phyloP scores from a whole-genome alignment of 2,888 invertebrate genomes.

The Hemaris fuciformis region DNA sequence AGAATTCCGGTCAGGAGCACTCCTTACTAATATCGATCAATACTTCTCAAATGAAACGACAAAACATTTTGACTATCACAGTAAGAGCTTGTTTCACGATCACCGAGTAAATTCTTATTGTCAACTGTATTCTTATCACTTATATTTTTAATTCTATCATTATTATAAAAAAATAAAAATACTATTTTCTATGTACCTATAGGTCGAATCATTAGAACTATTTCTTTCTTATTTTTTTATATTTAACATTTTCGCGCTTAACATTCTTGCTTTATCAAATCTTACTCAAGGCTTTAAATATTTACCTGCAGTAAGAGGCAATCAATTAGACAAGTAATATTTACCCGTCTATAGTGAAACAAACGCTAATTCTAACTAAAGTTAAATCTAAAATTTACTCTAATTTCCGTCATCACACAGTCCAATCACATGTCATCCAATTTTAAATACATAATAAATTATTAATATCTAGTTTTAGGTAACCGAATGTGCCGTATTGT shows the following conservation, averaged over 20 bases:
- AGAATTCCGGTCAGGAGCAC: background rate
- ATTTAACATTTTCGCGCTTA: too few species aligned
- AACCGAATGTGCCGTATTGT: constrained; percentile 3
- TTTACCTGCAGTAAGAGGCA: too few species aligned
- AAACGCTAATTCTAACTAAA: background rate
- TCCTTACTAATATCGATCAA: background rate
- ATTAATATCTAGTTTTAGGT: constrained; percentile 7
- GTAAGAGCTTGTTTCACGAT: background rate
- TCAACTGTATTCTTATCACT: background rate
- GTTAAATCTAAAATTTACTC: background rate
- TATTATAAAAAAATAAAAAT: too few species aligned
- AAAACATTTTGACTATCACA: constrained; percentile 1
- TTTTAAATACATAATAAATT: constrained; percentile 5
- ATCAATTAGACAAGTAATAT: background rate
- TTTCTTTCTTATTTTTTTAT: too few species aligned
- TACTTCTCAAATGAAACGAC: background rate
- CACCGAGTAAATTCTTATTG: background rate
- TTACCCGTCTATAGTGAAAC: background rate
- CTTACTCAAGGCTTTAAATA: too few species aligned
- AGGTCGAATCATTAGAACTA: too few species aligned
- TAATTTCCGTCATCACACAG: background rate
- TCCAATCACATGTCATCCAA: constrained; percentile 6
- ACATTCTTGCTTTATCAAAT: too few species aligned
- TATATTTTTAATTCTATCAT: too few species aligned
- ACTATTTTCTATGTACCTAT: too few species aligned